Conservation (phyloP, 2,797 vertebrate genomes). For the Mastacembelus armatus region DNA sequence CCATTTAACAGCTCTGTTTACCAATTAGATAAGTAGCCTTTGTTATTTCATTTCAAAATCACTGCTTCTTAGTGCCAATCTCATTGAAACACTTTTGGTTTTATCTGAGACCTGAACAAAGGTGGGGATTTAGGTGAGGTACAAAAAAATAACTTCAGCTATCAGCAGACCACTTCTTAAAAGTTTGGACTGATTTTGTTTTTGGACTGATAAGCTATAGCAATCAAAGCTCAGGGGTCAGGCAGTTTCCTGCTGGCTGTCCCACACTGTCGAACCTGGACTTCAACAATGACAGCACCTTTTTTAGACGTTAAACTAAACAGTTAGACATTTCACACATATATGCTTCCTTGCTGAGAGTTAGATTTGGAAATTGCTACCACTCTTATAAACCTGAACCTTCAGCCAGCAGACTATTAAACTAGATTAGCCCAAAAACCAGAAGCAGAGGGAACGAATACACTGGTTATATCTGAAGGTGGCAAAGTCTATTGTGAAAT, state of each 20-base stretch:
- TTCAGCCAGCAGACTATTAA: neutral
- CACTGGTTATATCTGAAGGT: too few relatives aligned
- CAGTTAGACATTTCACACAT: too few relatives aligned
- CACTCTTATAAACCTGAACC: neutral
- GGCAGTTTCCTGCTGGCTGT: conserved; percentile 42
- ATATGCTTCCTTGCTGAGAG: neutral
- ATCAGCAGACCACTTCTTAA: neutral
- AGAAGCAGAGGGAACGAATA: neutral
- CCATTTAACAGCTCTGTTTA: conserved; percentile 84
- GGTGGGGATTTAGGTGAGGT: too few relatives aligned
- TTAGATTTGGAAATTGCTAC: neutral
- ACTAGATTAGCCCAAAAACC: conserved; percentile 2
- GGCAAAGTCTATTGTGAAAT: too few relatives aligned
- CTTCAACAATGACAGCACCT: conserved; percentile 26
- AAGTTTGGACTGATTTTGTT: neutral
- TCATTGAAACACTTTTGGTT: conserved; percentile 49
- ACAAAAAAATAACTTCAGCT: too few relatives aligned
- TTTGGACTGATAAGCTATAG: conserved; percentile 6
- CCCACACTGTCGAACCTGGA: conserved; percentile 23
- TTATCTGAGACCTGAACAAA: conserved; percentile 7
- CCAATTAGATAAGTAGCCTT: conserved; percentile 88
- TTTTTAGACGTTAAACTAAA: too few relatives aligned
- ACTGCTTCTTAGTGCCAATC: conserved; percentile 82
- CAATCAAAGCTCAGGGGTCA: conserved; percentile 43
- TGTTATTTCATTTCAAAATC: conserved; percentile 85